phyloP scores from a whole-genome alignment of 37 sponge, comb jelly and placozoan species.

The Ephydatia muelleri region DNA sequence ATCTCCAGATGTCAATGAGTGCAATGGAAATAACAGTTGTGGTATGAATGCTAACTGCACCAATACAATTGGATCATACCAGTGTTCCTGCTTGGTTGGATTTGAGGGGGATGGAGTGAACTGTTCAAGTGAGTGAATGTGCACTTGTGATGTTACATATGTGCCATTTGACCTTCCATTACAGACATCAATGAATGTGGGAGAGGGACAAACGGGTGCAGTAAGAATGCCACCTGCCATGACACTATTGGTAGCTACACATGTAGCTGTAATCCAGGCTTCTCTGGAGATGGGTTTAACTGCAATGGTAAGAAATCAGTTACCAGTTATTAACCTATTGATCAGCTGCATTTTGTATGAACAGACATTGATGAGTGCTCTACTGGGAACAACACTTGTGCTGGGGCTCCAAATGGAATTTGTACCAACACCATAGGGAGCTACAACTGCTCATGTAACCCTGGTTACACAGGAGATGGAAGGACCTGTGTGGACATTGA shows the following conservation, averaged over 20 bases:
- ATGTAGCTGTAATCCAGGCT: background rate
- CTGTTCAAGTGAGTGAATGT: background rate
- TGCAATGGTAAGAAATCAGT: background rate
- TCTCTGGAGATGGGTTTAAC: background rate
- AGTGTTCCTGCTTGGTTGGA: background rate
- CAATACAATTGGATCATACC: slow-evolving; percentile 6
- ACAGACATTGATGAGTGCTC: slow-evolving; percentile 23
- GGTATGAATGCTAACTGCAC: background rate
- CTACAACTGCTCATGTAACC: slow-evolving; percentile 19
- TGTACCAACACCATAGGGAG: slow-evolving; percentile 22
- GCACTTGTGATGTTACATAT: no score
- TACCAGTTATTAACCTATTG: background rate
- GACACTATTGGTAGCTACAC: slow-evolving; percentile 5
- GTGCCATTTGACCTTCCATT: no score
- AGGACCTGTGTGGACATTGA: slow-evolving; percentile 18
- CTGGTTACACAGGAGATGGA: slow-evolving; percentile 7
- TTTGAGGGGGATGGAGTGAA: background rate
- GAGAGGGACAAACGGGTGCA: no score
- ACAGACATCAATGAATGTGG: no score
- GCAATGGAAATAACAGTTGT: background rate
- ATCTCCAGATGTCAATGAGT: background rate
- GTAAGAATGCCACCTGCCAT: background rate
- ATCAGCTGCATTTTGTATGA: background rate
- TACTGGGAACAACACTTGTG: slow-evolving; percentile 9
- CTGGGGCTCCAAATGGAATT: background rate